Conservation (phyloP, 2,888 invertebrate genomes). For the Ethmia dodecea region DNA sequence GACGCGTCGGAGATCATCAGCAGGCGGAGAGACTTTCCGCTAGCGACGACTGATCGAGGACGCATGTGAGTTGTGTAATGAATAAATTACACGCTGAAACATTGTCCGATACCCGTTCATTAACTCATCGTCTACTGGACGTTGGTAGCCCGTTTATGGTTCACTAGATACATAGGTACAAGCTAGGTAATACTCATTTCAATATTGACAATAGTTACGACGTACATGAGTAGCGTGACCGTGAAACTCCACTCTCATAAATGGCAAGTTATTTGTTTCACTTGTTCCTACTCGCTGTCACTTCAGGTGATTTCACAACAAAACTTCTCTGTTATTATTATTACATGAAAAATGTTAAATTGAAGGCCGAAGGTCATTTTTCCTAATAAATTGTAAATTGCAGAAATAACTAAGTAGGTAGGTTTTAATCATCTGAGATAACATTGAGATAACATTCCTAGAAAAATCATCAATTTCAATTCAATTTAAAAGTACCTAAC, state of each 20-base stretch:
- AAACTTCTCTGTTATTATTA: too few relatives aligned
- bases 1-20: slow-evolving; percentile 39
- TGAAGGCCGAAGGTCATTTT: too few relatives aligned
- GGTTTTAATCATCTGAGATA: too few relatives aligned
- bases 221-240: slow-evolving; percentile 37
- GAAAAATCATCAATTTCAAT: too few relatives aligned
- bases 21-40: slow-evolving; percentile 68
- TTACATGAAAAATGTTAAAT: too few relatives aligned
- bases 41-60: slow-evolving; percentile 61
- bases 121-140: slow-evolving; percentile 44
- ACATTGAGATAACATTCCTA: too few relatives aligned
- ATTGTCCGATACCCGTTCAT: slow-evolving; percentile 70
- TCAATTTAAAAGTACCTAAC: too few relatives aligned
- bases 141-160: slow-evolving; percentile 38
- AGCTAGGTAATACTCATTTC: slow-evolving; percentile 37
- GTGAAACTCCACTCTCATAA: slow-evolving; percentile 39
- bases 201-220: slow-evolving; percentile 62
- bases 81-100: slow-evolving; percentile 77
- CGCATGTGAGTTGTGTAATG: slow-evolving; percentile 73
- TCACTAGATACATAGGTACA: slow-evolving; percentile 24
- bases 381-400: too few relatives aligned
- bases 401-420: too few relatives aligned
- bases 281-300: slow-evolving; percentile 22
- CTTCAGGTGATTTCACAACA: slow-evolving; percentile 8
- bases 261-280: slow-evolving; percentile 37